Evolutionary conservation across 2,113 vertebrate genomes (phyloP).

Genomic region (Mungos mungo): DNA sequence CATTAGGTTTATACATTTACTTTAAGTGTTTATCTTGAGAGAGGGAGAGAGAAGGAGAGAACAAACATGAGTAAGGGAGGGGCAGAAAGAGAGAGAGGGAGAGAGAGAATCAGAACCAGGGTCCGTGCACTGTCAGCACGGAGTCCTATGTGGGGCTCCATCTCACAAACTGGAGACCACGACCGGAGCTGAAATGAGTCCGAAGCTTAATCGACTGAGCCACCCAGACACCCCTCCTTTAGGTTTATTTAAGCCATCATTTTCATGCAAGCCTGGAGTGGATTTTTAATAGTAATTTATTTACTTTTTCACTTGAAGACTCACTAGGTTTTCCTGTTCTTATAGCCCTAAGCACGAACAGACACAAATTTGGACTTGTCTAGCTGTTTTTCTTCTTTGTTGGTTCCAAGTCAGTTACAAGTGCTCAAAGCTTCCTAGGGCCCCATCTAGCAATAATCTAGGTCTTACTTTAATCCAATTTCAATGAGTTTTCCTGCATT

Average conservation of each 20-base stretch:
- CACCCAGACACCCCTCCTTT: neutral
- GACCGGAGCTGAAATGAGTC: too few species aligned
- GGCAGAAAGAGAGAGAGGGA: too few species aligned
- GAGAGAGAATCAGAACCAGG: too few species aligned
- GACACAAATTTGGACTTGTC: slow-evolving; percentile 49
- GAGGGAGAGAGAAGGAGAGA: too few species aligned
- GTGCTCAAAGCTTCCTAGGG: slow-evolving; percentile 53
- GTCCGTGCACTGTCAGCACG: too few species aligned
- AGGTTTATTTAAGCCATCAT: slow-evolving; percentile 65
- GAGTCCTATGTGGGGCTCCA: too few species aligned
- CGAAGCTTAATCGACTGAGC: too few species aligned
- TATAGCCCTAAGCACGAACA: neutral
- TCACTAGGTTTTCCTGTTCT: slow-evolving; percentile 38
- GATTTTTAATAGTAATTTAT: slow-evolving; percentile 4
- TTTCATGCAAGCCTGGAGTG: slow-evolving; percentile 53
- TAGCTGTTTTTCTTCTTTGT: slow-evolving; percentile 53
- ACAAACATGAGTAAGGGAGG: too few species aligned
- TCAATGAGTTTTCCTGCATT: slow-evolving; percentile 52
- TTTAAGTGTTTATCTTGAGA: too few species aligned
- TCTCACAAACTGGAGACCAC: too few species aligned
- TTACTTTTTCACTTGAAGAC: slow-evolving; percentile 58
- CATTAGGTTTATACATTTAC: too few species aligned
- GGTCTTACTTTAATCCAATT: slow-evolving; percentile 55
- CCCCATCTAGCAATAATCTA: slow-evolving; percentile 51
- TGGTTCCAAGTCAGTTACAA: slow-evolving; percentile 72